Base-by-base conservation (phyloP, 1,140 invertebrate species). In the Drosophila willistoni region DNA sequence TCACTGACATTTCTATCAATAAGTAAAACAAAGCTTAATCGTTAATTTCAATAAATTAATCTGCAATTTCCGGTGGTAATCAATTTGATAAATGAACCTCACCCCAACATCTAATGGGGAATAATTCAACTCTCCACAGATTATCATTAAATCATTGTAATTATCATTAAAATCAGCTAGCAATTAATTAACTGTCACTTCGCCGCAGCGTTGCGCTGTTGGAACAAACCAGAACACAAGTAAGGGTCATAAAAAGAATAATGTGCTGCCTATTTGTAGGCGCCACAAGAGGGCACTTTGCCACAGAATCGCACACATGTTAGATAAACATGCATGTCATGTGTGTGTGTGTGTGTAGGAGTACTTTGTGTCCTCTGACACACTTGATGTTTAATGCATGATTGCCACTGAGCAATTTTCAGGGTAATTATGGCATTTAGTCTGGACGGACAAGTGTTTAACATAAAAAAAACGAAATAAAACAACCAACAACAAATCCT, bases 381-480 rank as follows among this genome's bases (percentile, higher is more conserved):
- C 34, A 36, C 36, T 39, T 47, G 39, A 61, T 73, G 36, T 69
- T 69, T 64, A 62, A 74, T 74, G 67, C 68, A 71, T 64, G 64
- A 54, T 33, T 3, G 36, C 10, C 72, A 71, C 67, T 56, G 63
- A 68, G 60, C 76, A 55, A 64, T 78, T 68, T 76, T 60, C 76
- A 41, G 60, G 68, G 60, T 69, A 78, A 78, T 78, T 78, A 78
- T 78, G 60, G 51, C 68, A 71, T 64, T 78, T 75, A 71, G 68
- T 22, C 64, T 75, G 42, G 47, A 13, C 54, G 73, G 73, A 59
- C 71, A 75, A 71, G 68, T 75, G 68, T 67, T 75, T 60, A 67
- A 66, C 73, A 75, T 75, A 39, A 64, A 39, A 29, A 29, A 29
- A 25, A 25, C 0, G 6, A 29, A 5, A 29, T 0, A 29, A 29